Percentiles rank a stretch among this genome's conserved stretches.
Conservation (phyloP, 2,888 invertebrate genomes). For the Diogma glabrata region DNA sequence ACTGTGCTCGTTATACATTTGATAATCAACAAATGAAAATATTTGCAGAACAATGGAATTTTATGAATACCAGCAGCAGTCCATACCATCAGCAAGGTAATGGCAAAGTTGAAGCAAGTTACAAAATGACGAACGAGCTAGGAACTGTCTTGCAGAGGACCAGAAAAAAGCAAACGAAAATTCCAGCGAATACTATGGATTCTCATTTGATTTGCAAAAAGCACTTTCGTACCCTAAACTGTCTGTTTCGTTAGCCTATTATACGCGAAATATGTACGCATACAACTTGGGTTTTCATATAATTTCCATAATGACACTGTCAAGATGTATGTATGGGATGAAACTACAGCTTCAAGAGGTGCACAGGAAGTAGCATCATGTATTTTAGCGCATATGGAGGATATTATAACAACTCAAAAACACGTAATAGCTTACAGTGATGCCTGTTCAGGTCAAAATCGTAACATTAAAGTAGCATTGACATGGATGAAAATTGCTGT, state of each 20-base stretch:
- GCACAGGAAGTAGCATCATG: conserved; percentile 19
- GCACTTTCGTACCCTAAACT: conserved; percentile 19
- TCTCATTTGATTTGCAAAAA: conserved; percentile 9
- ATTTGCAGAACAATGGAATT: too few species aligned
- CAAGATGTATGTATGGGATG: conserved; percentile 25
- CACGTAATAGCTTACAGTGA: conserved; percentile 5
- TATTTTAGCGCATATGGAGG: conserved; percentile 7
- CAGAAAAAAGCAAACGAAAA: conserved; percentile 12
- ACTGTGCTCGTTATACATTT: too few species aligned
- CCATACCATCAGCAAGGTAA: too few species aligned
- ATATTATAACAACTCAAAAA: conserved; percentile 7
- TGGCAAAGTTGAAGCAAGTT: too few species aligned
- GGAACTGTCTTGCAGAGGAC: conserved; percentile 10
- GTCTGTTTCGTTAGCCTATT: conserved; percentile 23
- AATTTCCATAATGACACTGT: conserved; percentile 22
- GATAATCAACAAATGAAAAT: too few species aligned
- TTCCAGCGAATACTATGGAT: conserved; percentile 10
- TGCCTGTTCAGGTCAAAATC: conserved; percentile 3
- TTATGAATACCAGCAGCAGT: too few species aligned
- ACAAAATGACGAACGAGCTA: conserved; percentile 5
- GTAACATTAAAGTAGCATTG: background rate
- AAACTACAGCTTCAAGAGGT: conserved; percentile 25
- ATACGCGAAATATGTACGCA: conserved; percentile 24
- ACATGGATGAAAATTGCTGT: background rate
- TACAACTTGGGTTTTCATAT: conserved; percentile 23